Conservation (phyloP, 2,888 invertebrate genomes). For the Peribatodes rhomboidaria region DNA sequence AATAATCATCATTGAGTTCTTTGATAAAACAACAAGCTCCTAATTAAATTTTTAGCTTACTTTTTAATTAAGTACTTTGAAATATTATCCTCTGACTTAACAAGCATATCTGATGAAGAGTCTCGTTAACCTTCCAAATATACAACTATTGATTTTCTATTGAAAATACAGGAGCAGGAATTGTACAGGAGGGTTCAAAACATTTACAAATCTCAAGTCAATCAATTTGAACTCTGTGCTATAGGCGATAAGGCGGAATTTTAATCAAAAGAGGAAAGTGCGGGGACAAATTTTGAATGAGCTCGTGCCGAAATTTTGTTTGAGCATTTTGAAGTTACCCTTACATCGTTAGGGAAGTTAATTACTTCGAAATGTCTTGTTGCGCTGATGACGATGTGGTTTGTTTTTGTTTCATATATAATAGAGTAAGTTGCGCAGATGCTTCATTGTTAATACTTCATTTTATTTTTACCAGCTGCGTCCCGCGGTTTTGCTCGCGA, state of each 20-base stretch:
- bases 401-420: not conserved
- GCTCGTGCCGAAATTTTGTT: constrained; percentile 61
- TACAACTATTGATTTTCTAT: constrained; percentile 41
- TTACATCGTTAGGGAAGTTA: constrained; percentile 35
- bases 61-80: not conserved
- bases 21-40: too few species aligned
- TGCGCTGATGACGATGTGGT: constrained; percentile 5
- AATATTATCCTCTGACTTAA: not conserved
- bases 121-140: constrained; percentile 41
- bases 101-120: constrained; percentile 23
- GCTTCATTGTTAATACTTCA: too few species aligned
- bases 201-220: not conserved
- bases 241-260: not conserved
- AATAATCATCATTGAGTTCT: too few species aligned
- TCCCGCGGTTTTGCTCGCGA: too few species aligned
- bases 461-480: too few species aligned
- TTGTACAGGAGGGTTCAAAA: constrained; percentile 25
- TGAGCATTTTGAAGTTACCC: constrained; percentile 52
- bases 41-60: too few species aligned
- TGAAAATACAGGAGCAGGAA: constrained; percentile 36
- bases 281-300: constrained; percentile 55
- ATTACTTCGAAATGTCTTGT: constrained; percentile 35
- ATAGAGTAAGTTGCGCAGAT: too few species aligned
- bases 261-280: not conserved
- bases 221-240: constrained; percentile 10